Evolutionary conservation across 2,113 vertebrate genomes (phyloP).

Genomic region (Platichthys flesus): DNA sequence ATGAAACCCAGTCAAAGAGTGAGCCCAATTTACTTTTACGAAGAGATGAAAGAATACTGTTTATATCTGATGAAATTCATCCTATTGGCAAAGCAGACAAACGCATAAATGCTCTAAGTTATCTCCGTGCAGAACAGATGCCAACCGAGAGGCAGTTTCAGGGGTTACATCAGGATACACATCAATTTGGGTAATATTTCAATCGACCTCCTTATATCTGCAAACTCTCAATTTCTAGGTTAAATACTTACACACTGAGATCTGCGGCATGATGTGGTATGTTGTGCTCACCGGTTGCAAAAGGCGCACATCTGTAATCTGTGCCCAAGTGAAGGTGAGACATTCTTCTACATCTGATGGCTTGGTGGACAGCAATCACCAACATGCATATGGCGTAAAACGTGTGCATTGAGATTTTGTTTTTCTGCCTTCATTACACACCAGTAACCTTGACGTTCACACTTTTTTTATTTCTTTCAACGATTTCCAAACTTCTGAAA

Average conservation of each 20-base stretch:
- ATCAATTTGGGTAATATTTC: constrained; percentile 43
- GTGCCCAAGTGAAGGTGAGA: constrained; percentile 6
- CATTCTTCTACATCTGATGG: constrained; percentile 27
- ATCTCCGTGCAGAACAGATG: constrained; percentile 42
- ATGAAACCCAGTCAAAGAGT: constrained; percentile 25
- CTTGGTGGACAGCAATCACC: constrained; percentile 49
- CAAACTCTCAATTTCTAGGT: constrained; percentile 5
- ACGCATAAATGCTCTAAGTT: constrained; percentile 53
- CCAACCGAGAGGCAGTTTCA: constrained; percentile 38
- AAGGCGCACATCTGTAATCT: constrained; percentile 16
- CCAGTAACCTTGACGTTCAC: constrained; percentile 52
- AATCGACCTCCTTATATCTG: constrained; percentile 16
- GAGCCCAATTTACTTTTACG: background rate
- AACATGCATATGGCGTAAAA: constrained; percentile 37
- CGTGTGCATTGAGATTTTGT: constrained; percentile 29
- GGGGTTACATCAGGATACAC: constrained; percentile 32
- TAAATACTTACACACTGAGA: constrained; percentile 9
- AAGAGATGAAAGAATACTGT: constrained; percentile 36
- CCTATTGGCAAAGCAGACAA: constrained; percentile 39
- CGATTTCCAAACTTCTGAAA: constrained; percentile 60
- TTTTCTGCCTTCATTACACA: constrained; percentile 58
- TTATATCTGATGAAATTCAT: constrained; percentile 36
- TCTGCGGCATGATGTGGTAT: background rate
- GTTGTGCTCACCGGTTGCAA: constrained; percentile 31
- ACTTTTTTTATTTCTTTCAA: constrained; percentile 52